Percentiles rank a stretch among this genome's conserved stretches.
phyloP scores from a whole-genome alignment of 2,113 vertebrate species.

The Prunella himalayana region DNA sequence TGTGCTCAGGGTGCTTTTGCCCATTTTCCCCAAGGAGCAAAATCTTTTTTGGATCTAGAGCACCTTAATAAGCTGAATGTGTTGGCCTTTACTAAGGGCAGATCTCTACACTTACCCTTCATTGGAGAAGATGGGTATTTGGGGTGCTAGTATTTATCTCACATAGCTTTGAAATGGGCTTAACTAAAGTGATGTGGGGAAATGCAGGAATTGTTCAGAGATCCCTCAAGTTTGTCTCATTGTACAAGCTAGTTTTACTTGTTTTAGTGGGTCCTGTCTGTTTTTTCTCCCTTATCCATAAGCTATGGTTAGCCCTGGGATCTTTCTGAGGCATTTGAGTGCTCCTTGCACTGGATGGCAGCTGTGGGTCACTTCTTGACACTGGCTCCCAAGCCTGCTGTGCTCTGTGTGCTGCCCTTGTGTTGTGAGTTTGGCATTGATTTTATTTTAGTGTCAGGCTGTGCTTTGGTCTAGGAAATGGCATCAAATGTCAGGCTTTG shows the following conservation, averaged over 20 bases:
- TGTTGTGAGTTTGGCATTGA: background rate
- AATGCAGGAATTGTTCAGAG: background rate
- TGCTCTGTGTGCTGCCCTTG: background rate
- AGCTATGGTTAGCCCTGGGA: background rate
- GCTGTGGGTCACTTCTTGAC: background rate
- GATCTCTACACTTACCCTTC: rapidly evolving
- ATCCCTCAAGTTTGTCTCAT: background rate
- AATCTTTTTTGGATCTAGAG: background rate
- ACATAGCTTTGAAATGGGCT: background rate
- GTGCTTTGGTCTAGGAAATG: background rate
- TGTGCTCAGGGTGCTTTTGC: background rate
- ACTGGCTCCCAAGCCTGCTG: background rate
- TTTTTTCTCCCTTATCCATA: background rate
- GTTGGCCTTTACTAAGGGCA: background rate
- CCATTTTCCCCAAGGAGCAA: background rate
- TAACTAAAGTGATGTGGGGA: background rate
- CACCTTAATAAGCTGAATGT: background rate
- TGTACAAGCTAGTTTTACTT: background rate
- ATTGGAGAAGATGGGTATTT: background rate
- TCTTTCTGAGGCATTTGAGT: background rate
- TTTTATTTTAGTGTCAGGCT: background rate
- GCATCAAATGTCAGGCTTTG: background rate
- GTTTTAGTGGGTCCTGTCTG: background rate
- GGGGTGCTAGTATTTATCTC: background rate
- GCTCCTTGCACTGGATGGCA: background rate